Percentiles rank a stretch among this genome's conserved stretches.
These are phyloP conservation scores for Buceros bicornis DNA, from an alignment of 2,797 vertebrate genomes.

Conservation along the genomic window DNA sequence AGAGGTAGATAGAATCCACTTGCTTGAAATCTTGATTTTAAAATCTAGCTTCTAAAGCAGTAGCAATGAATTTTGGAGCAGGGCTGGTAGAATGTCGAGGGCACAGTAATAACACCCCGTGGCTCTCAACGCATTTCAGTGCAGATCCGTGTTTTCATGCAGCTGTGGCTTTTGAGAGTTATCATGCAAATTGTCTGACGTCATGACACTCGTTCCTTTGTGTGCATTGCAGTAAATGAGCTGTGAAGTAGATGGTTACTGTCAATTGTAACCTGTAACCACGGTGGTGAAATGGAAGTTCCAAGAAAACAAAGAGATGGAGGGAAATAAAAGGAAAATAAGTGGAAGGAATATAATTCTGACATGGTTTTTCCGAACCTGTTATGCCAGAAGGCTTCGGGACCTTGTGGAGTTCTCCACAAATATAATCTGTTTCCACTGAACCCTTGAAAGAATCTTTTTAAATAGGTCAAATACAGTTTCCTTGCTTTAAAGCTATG, in stretches of 20 bases:
- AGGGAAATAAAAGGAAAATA: conserved; percentile 8
- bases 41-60: background rate
- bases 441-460: conserved; percentile 25
- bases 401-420: background rate
- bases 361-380: conserved; percentile 27
- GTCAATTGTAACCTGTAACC: conserved; percentile 24
- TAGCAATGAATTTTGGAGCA: background rate
- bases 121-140: background rate
- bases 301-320: background rate
- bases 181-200: conserved; percentile 21
- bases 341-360: conserved; percentile 6
- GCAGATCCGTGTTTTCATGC: background rate
- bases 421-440: conserved; percentile 21
- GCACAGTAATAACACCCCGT: background rate
- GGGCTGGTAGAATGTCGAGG: background rate
- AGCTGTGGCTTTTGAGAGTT: conserved; percentile 21
- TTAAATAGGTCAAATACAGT: conserved; percentile 37
- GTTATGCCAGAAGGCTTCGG: conserved; percentile 42
- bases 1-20: background rate
- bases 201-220: background rate
- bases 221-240: conserved; percentile 26
- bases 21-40: background rate
- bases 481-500: background rate
- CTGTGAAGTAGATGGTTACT: background rate
- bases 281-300: background rate